Conservation (phyloP, 2,888 invertebrate species). For the Magallana nippona region DNA sequence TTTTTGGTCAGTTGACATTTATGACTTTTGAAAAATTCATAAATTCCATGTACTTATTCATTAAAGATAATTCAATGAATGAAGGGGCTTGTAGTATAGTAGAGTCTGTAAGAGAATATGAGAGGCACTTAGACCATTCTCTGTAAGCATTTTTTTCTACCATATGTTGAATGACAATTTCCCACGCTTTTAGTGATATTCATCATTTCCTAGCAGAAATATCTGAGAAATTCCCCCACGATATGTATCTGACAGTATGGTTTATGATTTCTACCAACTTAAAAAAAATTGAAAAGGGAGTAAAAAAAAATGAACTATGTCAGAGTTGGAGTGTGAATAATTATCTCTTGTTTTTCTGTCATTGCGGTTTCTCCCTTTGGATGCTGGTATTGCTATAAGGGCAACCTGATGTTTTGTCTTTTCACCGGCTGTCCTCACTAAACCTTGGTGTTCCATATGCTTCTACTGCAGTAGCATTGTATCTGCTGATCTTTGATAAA, state of each 20-base stretch:
- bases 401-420: conserved; percentile 35
- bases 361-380: neutral
- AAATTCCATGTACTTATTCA: neutral
- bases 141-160: neutral
- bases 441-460: conserved; percentile 33
- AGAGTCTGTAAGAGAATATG: no score
- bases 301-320: conserved; percentile 7
- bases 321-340: conserved; percentile 25
- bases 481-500: conserved; percentile 40
- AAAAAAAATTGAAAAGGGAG: neutral
- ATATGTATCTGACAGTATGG: conserved; percentile 33
- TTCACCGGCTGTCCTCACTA: neutral
- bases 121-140: neutral
- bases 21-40: neutral
- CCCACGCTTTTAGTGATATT: conserved; percentile 32
- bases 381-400: conserved; percentile 27
- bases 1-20: neutral
- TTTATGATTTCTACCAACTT: conserved; percentile 20
- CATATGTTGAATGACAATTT: conserved; percentile 33
- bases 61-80: neutral
- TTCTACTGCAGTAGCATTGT: neutral
- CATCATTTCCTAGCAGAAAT: conserved; percentile 16
- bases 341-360: conserved; percentile 30
- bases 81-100: no score
- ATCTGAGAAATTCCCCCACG: neutral